Conservation (phyloP, 2,888 invertebrate genomes). For the Sepioteuthis lessoniana region DNA sequence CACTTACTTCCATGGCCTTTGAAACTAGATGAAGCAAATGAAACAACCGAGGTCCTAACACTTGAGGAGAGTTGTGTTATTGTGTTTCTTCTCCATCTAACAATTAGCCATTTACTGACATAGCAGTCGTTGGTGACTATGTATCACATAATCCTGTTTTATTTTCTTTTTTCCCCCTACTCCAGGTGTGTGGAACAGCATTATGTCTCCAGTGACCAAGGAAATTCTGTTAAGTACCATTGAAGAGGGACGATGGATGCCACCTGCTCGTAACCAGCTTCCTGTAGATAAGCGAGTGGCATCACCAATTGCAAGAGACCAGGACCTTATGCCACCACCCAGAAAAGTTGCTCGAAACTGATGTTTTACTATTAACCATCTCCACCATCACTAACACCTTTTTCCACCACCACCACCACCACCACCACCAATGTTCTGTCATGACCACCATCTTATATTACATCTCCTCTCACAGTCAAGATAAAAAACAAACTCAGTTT, state of each 20-base stretch:
- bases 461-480: not conserved
- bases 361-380: not conserved
- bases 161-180: slow-evolving; percentile 48
- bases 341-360: slow-evolving; percentile 24
- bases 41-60: no score
- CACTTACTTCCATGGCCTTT: no score
- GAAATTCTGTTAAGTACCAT: slow-evolving; percentile 82
- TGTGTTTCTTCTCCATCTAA: no score
- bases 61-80: no score
- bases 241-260: slow-evolving; percentile 61
- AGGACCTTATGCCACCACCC: slow-evolving; percentile 43
- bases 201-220: slow-evolving; percentile 88
- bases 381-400: not conserved
- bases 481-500: not conserved
- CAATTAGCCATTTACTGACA: no score
- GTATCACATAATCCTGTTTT: no score
- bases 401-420: not conserved
- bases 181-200: slow-evolving; percentile 87
- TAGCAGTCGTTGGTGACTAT: no score
- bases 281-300: not conserved
- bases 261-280: slow-evolving; percentile 48
- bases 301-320: not conserved
- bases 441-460: not conserved
- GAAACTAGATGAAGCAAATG: no score
- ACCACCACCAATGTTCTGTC: not conserved